Base-by-base conservation (phyloP, 1,140 invertebrate genomes). In the Apis dorsata region DNA sequence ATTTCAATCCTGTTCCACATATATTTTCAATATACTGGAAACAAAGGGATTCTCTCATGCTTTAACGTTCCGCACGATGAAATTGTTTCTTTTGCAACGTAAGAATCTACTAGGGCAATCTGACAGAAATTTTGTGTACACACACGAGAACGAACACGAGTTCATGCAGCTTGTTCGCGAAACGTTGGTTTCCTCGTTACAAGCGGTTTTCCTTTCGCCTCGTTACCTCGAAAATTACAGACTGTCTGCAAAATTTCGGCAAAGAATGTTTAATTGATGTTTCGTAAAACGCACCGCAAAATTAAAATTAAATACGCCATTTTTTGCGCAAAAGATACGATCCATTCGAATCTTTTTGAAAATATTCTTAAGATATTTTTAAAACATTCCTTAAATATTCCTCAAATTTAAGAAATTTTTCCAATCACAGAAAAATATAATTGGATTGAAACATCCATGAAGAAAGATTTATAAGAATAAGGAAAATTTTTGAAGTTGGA, bases 231-330 rank as follows among this genome's bases (percentile, higher is more conserved):
- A 51, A 80, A 80, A 80, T 80, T 80, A 60, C 79, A n/a, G 51
- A 24, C 70, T 8, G 79, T 73, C 69, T 80, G 79, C 59, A 44
- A 80, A 80, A 80, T 80, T 80, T 80, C 79, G 70, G 34, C 69
- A 73, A 80, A 80, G 79, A 73, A 80, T 73, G 49, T 73, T 80
- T 80, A 73, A 80, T 80, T 80, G 79, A 65, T 71, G 69, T 28
- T n/a, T 51, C 49, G 15, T 49, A 21, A 34, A 24, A 53, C 59
- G 12, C 7, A 21, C 59, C 28, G 12, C 57, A 59, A 71, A 80
- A 73, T 73, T 73, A 72, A 55, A 80, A 80, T 80, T n/a, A 80
- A 79, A 80, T n/a, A 63, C 59, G n/a, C 21, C 5, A 44, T 70
- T 24, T 15, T 13, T 15, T 44, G 11, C 15, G 7, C 28, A 13